Evolutionary conservation across 2,113 vertebrate genomes (phyloP).

Genomic region (Larimichthys crocea): DNA sequence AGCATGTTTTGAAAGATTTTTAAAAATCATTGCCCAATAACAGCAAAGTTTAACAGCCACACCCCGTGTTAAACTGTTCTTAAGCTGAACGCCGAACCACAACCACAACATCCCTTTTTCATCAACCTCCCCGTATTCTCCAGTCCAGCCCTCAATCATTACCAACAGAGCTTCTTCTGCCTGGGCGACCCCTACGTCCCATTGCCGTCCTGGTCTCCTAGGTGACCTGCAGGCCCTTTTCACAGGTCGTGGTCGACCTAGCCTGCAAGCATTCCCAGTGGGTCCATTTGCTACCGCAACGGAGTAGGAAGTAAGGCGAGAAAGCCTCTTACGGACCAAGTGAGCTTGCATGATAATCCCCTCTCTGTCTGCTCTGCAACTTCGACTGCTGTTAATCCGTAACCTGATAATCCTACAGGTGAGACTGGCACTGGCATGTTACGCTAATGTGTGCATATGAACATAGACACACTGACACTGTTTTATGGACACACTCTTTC

Average conservation of each 20-base stretch:
- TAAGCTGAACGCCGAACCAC: slow-evolving; percentile 13
- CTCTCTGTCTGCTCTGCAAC: slow-evolving; percentile 83
- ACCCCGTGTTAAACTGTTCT: neutral
- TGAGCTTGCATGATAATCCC: slow-evolving; percentile 77
- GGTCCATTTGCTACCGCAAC: slow-evolving; percentile 57
- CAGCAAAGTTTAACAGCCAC: neutral
- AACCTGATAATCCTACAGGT: slow-evolving; percentile 76
- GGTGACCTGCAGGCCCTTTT: slow-evolving; percentile 36
- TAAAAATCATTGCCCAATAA: neutral
- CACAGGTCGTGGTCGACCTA: slow-evolving; percentile 34
- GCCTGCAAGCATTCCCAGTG: slow-evolving; percentile 15
- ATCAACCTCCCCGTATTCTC: neutral
- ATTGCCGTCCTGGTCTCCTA: slow-evolving; percentile 60
- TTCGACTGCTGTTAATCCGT: slow-evolving; percentile 82
- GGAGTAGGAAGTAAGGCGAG: slow-evolving; percentile 47
- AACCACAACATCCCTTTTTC: neutral
- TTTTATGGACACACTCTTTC: slow-evolving; percentile 13
- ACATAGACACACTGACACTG: slow-evolving; percentile 15
- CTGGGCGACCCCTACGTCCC: slow-evolving; percentile 51
- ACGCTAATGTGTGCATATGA: slow-evolving; percentile 31
- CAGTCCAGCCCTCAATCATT: slow-evolving; percentile 46
- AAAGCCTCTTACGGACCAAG: slow-evolving; percentile 78
- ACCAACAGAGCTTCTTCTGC: slow-evolving; percentile 76
- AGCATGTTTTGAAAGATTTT: neutral
- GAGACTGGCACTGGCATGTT: slow-evolving; percentile 34